phyloP scores from a whole-genome alignment of 2,113 vertebrate species.

The Cheirogaleus medius region DNA sequence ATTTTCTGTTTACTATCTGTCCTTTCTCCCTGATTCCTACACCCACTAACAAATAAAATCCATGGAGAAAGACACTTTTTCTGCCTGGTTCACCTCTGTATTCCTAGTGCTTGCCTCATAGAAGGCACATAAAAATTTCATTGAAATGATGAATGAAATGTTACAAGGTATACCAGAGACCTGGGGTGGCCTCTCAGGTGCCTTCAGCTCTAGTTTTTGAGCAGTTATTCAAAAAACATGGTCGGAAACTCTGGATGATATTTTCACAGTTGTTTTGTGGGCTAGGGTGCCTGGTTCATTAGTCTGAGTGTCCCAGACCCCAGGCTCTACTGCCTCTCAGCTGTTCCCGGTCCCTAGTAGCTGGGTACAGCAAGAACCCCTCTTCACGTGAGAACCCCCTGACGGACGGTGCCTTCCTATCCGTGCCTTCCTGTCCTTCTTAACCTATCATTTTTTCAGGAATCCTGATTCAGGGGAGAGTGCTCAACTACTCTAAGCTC shows the following conservation, averaged over 20 bases:
- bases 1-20: background rate
- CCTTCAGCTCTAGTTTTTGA: background rate
- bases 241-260: background rate
- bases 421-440: too few relatives aligned
- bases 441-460: background rate
- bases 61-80: background rate
- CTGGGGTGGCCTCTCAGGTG: background rate
- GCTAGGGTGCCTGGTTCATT: background rate
- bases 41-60: background rate
- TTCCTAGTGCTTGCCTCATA: background rate
- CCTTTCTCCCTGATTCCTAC: background rate
- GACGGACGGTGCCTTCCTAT: background rate
- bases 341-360: too few relatives aligned
- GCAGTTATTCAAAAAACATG: background rate
- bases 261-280: background rate
- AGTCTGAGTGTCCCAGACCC: background rate
- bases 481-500: background rate
- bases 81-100: background rate
- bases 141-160: background rate
- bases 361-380: background rate
- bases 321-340: background rate
- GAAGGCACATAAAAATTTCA: background rate
- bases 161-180: background rate
- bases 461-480: background rate
- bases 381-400: background rate